phyloP scores from a whole-genome alignment of 1,140 invertebrate species.

The Eurosta solidaginis region DNA sequence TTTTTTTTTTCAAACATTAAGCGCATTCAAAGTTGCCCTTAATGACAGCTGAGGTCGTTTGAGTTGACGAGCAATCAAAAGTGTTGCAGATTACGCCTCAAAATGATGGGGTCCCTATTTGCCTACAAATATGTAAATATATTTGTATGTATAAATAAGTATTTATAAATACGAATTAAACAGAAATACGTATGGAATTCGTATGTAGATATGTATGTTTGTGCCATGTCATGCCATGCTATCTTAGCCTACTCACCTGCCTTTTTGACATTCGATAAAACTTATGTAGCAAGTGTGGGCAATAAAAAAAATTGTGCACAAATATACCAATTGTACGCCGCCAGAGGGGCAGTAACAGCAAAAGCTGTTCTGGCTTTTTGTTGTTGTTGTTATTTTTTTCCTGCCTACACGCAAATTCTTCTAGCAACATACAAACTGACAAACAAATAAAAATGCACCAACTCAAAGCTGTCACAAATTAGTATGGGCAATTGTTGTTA shows the following conservation, averaged over 20 bases:
- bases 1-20: not conserved
- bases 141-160: too few species aligned
- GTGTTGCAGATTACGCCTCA: not conserved
- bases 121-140: too few species aligned
- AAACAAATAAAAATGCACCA: too few species aligned
- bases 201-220: not conserved
- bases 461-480: not conserved
- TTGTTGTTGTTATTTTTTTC: too few species aligned
- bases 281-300: not conserved
- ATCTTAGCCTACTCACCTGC: not conserved
- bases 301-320: slow-evolving; percentile 14
- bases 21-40: slow-evolving; percentile 5
- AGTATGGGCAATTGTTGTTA: not conserved
- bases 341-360: not conserved
- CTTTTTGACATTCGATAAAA: slow-evolving; percentile 3
- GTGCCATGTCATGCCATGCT: too few species aligned
- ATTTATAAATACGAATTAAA: too few species aligned
- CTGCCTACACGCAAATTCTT: slow-evolving; percentile 20
- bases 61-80: slow-evolving; percentile 5
- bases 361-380: too few species aligned
- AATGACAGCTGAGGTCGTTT: not conserved
- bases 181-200: not conserved
- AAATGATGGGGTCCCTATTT: not conserved
- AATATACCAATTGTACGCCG: not conserved
- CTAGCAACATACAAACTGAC: not conserved